Percentiles rank a stretch among this genome's conserved stretches.
Evolutionary conservation across 1,140 invertebrate genomes (phyloP).

Genomic region (Drosophila nannoptera): DNA sequence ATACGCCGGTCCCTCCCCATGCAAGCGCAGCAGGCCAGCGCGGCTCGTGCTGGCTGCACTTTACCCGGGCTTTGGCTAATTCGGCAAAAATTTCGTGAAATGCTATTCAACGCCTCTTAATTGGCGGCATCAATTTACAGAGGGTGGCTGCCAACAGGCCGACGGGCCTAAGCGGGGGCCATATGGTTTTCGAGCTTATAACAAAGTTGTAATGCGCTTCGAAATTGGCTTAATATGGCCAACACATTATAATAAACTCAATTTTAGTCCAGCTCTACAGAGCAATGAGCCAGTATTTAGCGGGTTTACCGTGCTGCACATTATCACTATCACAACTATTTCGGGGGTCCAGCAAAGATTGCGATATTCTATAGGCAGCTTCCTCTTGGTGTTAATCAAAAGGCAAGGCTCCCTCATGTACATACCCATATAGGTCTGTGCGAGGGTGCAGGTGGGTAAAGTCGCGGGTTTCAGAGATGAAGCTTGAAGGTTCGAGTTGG

Average conservation of each 20-base stretch:
- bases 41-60: not conserved
- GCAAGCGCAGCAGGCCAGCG: not conserved
- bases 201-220: conserved; percentile 37
- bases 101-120: conserved; percentile 49
- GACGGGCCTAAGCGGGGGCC: not conserved
- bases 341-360: not conserved
- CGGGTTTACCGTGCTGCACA: no score
- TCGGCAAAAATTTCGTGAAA: conserved; percentile 38
- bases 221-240: conserved; percentile 38
- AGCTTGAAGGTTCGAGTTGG: conserved; percentile 39
- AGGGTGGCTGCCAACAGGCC: conserved; percentile 1
- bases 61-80: conserved; percentile 33
- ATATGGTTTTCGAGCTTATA: conserved; percentile 35
- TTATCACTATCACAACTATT: no score
- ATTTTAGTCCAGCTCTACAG: not conserved
- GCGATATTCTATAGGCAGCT: no score
- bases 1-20: conserved; percentile 18
- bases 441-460: conserved; percentile 31
- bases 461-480: conserved; percentile 32
- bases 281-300: conserved; percentile 8
- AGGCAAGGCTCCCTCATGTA: not conserved
- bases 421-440: not conserved
- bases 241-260: conserved; percentile 29
- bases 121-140: conserved; percentile 44
- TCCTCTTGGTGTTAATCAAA: no score